Evolutionary conservation across 2,113 vertebrate species (phyloP).

Genomic region (Todiramphus saurophagus): DNA sequence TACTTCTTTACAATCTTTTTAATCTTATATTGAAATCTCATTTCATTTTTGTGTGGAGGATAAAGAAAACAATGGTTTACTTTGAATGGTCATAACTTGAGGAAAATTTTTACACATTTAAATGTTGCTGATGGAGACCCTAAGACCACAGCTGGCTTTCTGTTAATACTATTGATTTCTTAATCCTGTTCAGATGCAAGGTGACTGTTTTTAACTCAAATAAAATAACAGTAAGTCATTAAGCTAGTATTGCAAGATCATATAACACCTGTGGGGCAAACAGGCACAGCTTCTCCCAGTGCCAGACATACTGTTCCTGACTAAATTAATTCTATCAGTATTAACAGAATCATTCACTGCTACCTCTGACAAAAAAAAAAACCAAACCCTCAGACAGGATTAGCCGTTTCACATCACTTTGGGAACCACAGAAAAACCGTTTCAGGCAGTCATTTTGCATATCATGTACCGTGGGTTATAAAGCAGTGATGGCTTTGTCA

Average conservation of each 20-base stretch:
- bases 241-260: neutral
- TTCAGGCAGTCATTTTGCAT: neutral
- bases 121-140: neutral
- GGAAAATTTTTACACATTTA: neutral
- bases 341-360: neutral
- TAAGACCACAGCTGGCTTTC: neutral
- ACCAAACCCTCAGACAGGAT: neutral
- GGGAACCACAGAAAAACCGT: neutral
- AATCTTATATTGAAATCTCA: neutral
- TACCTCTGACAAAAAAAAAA: neutral
- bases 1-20: neutral
- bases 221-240: neutral
- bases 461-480: neutral
- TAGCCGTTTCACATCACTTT: neutral
- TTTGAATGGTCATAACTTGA: neutral
- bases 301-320: neutral
- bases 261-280: neutral
- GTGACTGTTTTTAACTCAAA: neutral
- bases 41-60: neutral
- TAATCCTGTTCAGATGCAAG: neutral
- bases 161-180: neutral
- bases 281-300: neutral
- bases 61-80: neutral
- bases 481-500: neutral
- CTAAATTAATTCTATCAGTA: neutral